Evolutionary conservation across 2,797 vertebrate species (phyloP).

Genomic region (Synanceia verrucosa): DNA sequence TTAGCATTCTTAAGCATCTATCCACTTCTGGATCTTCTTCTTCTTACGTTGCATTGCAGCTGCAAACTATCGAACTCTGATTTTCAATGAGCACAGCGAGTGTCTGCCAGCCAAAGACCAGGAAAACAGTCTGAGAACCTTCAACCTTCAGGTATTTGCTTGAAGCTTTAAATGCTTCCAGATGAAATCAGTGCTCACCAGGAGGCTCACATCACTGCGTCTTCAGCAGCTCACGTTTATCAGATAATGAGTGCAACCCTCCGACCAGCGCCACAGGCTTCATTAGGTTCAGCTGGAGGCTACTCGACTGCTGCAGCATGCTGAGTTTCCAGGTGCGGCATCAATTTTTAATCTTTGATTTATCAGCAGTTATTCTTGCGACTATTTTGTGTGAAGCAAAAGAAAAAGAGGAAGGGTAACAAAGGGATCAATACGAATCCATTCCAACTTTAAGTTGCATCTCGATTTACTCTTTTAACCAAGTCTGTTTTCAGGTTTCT

Average conservation of each 20-base stretch:
- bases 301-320: not conserved
- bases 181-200: not conserved
- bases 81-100: no score
- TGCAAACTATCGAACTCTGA: no score
- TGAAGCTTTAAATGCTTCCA: not conserved
- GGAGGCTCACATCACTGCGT: not conserved
- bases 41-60: no score
- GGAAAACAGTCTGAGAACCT: no score
- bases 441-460: no score
- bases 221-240: not conserved
- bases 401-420: not conserved
- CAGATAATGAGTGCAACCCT: not conserved
- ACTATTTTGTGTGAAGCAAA: not conserved
- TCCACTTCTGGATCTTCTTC: no score
- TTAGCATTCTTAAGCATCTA: no score
- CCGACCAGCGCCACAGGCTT: not conserved
- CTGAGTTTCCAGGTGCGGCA: not conserved
- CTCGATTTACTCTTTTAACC: no score
- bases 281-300: not conserved
- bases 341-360: not conserved
- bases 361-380: not conserved
- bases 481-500: no score
- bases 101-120: no score
- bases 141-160: not conserved
- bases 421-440: not conserved